These are phyloP conservation scores for Poeciliopsis infans DNA, from an alignment of 2,797 vertebrate genomes.

Conservation along the genomic window DNA sequence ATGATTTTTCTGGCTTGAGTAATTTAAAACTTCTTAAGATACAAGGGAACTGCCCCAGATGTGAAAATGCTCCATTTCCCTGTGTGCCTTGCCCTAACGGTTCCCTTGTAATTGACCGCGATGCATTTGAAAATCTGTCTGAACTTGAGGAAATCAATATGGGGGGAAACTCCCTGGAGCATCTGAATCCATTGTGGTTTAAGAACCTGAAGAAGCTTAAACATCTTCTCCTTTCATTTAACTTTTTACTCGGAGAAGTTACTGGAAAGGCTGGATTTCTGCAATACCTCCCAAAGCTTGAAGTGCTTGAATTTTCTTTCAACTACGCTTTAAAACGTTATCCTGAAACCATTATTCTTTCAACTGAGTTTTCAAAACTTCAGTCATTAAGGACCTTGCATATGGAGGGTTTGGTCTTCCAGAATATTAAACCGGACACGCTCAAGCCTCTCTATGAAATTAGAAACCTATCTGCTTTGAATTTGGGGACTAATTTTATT, in stretches of 20 bases:
- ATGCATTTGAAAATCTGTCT: constrained; percentile 82
- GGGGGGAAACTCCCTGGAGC: constrained; percentile 86
- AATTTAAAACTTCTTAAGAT: constrained; percentile 83
- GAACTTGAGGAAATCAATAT: constrained; percentile 80
- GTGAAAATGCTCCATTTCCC: constrained; percentile 86
- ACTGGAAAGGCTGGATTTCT: constrained; percentile 78
- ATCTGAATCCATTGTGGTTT: constrained; percentile 85
- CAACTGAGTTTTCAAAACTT: constrained; percentile 83
- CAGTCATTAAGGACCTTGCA: constrained; percentile 80
- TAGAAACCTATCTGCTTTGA: constrained; percentile 82
- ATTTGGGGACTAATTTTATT: constrained; percentile 93
- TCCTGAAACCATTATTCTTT: constrained; percentile 76
- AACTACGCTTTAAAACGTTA: constrained; percentile 85
- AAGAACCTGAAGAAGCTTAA: constrained; percentile 75
- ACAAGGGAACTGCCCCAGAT: constrained; percentile 94
- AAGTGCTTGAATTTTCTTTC: constrained; percentile 88
- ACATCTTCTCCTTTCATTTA: constrained; percentile 85
- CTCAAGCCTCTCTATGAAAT: constrained; percentile 80
- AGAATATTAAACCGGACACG: constrained; percentile 68
- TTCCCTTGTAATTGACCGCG: constrained; percentile 81
- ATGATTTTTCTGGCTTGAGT: constrained; percentile 81
- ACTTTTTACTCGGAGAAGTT: constrained; percentile 82
- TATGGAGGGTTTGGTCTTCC: constrained; percentile 88
- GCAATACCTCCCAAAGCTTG: constrained; percentile 74
- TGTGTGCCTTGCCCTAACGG: constrained; percentile 84